Conservation (phyloP, 1,140 invertebrate genomes). For the Leptinotarsa undecemlineata region DNA sequence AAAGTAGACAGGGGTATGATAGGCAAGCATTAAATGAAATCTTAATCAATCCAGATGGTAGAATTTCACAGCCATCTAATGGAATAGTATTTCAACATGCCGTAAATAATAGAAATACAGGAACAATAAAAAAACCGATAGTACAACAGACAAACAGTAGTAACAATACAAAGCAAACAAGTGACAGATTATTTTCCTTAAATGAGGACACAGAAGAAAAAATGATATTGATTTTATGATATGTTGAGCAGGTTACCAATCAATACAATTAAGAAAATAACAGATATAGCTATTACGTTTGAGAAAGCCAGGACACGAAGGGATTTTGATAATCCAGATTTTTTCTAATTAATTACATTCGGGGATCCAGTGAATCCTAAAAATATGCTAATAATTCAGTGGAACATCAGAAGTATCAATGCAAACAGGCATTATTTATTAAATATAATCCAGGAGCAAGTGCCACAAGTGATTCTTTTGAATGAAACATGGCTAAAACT, state of each 20-base stretch:
- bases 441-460: background rate
- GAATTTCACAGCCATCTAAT: conserved; percentile 1
- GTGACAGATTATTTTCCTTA: background rate
- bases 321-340: background rate
- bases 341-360: background rate
- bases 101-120: background rate
- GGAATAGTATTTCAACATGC: background rate
- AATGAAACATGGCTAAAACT: conserved; percentile 30
- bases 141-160: background rate
- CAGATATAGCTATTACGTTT: background rate
- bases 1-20: background rate
- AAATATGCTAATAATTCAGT: conserved; percentile 19
- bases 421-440: conserved; percentile 22
- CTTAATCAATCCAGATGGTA: background rate
- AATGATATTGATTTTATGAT: background rate
- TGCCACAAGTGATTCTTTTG: conserved; percentile 23
- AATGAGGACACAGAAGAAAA: background rate
- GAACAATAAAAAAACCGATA: background rate
- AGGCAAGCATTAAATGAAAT: conserved; percentile 1
- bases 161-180: background rate
- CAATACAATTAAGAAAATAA: background rate
- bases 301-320: background rate
- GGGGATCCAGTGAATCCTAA: background rate
- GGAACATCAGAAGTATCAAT: conserved; percentile 24
- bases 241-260: background rate